A percentile compares a stretch with the other conserved stretches of the same genome.
These are phyloP conservation scores for Sclerodermus sp. DNA, from an alignment of 2,888 invertebrate species.

Conservation along the genomic window DNA sequence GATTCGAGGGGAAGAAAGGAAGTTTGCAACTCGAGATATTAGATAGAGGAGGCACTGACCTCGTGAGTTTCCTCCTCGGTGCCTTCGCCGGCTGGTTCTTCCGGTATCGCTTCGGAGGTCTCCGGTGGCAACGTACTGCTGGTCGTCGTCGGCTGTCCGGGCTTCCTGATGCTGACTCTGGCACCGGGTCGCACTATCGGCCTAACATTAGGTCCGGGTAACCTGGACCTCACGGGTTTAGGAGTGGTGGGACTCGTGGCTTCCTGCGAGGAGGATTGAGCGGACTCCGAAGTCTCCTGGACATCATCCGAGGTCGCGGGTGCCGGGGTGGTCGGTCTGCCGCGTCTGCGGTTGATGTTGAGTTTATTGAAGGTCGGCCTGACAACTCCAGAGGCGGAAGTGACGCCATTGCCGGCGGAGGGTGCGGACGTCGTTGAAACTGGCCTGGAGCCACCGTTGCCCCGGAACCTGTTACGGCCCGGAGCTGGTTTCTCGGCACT, in stretches of 20 bases:
- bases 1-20: too few relatives aligned
- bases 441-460: conserved; percentile 32
- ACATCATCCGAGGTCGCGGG: conserved; percentile 31
- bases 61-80: conserved; percentile 55
- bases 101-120: conserved; percentile 46
- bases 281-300: conserved; percentile 9
- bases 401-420: conserved; percentile 5
- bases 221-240: conserved; percentile 31
- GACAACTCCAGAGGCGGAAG: conserved; percentile 23
- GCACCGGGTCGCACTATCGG: conserved; percentile 67
- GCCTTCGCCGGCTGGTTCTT: conserved; percentile 52
- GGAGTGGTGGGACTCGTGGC: conserved; percentile 41
- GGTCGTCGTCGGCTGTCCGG: conserved; percentile 56
- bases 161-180: conserved; percentile 65
- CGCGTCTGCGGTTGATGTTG: conserved; percentile 44
- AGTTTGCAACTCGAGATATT: too few relatives aligned
- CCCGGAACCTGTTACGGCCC: conserved; percentile 43
- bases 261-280: conserved; percentile 15
- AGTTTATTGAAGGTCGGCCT: conserved; percentile 46
- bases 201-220: conserved; percentile 57
- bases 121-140: conserved; percentile 47
- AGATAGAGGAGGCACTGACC: conserved; percentile 24
- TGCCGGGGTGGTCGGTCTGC: conserved; percentile 39
- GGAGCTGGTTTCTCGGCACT: conserved; percentile 36
- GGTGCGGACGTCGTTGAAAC: conserved; percentile 29